Base-by-base conservation (phyloP, 2,797 vertebrate species). In the Gymnodraco acuticeps region DNA sequence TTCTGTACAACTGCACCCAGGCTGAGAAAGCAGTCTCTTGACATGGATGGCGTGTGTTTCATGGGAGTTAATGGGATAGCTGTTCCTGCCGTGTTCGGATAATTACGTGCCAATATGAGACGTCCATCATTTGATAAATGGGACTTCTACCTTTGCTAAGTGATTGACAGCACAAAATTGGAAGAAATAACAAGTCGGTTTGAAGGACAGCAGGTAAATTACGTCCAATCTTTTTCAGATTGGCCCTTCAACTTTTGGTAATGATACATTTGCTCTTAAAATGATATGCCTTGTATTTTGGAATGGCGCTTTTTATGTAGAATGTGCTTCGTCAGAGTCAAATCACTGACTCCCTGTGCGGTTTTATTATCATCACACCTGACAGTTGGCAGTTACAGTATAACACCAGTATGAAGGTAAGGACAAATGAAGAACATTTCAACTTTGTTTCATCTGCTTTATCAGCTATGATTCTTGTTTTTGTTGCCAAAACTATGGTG, bases 101-200 rank as follows among this genome's bases (percentile, higher is more conserved):
- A 75, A 47, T 74, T 45, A 52, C 46, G 63, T 17, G 53, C 64
- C 46, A 50, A 75, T 74, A 47, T 72, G 70, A 88, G 59, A 82
- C 15, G 81, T 88, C 87, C 73, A 81, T 89, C 87, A 87, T 80
- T 67, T 76, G 14, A 62, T 70, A 73, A 77, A 75, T 71, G 73
- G 70, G 84, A 88, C 85, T 54, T 77, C 71, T 15, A 64, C 70
- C 27, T 70, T 68, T 42, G 43, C 73, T 33, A 15, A 80, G 63
- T 91, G 91, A 93, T 13, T 84, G 92, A 85, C 86, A 82, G 89
- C 70, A 47, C 64, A 46, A 83, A 86, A 91, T 88, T 85, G 81
- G 71, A 75, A 69, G 64, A 88, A 84, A 90, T 81, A 65, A 67
- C 16, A 23, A 80, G 75, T 78, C 58, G 75, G 59, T 82, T 74